Conservation (phyloP, 2,113 vertebrate genomes). For the Anoura caudifer region DNA sequence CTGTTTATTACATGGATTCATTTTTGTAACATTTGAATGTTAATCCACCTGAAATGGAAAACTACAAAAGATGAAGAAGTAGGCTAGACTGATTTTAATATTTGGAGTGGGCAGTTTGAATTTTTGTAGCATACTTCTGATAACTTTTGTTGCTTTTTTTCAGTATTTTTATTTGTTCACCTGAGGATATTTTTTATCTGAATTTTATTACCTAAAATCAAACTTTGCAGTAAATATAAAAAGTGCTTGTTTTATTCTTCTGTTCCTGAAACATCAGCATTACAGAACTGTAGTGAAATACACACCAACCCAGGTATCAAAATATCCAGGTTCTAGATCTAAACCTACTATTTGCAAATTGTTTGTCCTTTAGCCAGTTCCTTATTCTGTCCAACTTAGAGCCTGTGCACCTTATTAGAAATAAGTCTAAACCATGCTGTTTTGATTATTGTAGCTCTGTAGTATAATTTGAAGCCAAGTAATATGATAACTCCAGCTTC, state of each 20-base stretch:
- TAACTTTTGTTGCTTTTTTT: neutral
- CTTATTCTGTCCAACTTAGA: neutral
- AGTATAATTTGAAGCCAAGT: no score
- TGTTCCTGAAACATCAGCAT: neutral
- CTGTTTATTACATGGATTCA: neutral
- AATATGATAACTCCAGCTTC: no score
- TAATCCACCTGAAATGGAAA: neutral
- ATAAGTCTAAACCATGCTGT: neutral
- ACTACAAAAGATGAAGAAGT: neutral
- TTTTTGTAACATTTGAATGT: neutral
- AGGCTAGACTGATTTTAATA: neutral
- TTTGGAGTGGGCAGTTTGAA: neutral
- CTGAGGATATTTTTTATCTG: neutral
- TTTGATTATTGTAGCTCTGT: no score
- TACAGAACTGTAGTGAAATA: neutral
- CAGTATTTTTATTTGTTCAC: neutral
- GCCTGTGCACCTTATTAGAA: neutral
- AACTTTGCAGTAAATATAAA: neutral
- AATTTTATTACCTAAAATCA: neutral
- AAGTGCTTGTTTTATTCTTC: neutral
- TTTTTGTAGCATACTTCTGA: neutral
- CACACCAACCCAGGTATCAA: neutral
- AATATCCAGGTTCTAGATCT: neutral
- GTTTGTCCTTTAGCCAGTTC: neutral
- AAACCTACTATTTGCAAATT: neutral